Evolutionary conservation across 1,140 invertebrate genomes (phyloP), one percentile per base, ranked within the genome.

Genomic region (Diploscapter pachys): DNA sequence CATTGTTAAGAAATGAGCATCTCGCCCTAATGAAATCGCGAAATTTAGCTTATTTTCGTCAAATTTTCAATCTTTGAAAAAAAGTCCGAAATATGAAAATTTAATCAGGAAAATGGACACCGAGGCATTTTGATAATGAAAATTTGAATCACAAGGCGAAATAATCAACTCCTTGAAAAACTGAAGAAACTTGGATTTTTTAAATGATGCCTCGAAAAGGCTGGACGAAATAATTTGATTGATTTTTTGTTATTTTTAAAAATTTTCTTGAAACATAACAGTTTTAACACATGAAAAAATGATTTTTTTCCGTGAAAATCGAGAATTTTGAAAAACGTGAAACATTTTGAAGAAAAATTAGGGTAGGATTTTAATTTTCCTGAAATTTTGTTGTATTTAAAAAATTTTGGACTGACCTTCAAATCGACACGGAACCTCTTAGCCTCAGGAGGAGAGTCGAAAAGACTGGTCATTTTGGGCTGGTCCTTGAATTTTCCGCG

Each of bases 341-440:
- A 59, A 11, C 57, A 9, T 59, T 9, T 11, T 59, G 57, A 59
- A 11, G 13, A 11, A 9, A 11, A 59, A 9, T 59, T 59, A 13
- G 9, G 9, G 13, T 59, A 2, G 57, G 57, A 13, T 59, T 59
- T 59, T 13, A 11, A 9, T 59, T 59, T 59, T 59, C 1, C 57
- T 13, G 9, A 59, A 11, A 59, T 9, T 11, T 59, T 59, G n/a
- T 59, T 59, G 9, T 59, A 59, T 13, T n/a, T 9, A 59, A 59
- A n/a, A 64, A 31, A 50, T 31, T 31, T 31, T 31, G 2, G 51
- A 68, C 66, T 68, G 5, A 68, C 66, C 52, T 52, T 11, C 51
- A 73, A n/a, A 68, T 73, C 73, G 53, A 74, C 70, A 5, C 73
- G 55, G 54, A 74, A 74, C 6, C 64, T 65, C 63, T 74, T 74